Base-by-base conservation (phyloP, 2,888 invertebrate genomes). In the Dryococelus australis region DNA sequence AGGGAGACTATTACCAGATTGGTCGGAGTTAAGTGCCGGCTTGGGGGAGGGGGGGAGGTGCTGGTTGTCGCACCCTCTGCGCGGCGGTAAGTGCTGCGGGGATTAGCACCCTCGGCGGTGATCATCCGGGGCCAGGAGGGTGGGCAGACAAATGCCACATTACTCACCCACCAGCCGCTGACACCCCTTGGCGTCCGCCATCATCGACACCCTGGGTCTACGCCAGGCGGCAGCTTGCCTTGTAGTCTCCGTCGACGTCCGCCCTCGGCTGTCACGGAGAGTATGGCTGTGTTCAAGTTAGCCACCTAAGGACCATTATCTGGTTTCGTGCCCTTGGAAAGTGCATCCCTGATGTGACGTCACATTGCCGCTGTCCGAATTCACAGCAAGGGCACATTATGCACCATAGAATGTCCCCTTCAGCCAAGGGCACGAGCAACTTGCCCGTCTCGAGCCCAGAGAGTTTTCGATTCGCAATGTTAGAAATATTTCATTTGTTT, bases 1-100 rank as follows among this genome's bases (percentile, higher is more conserved):
- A 65, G 65, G 20, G 65, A 65, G 20, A 65, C 65, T 65, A 65
- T 65, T 65, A 65, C 65, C 65, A 65, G 65, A 65, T 65, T 65
- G 65, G 65, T 65, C 65, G 65, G 65, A 65, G 65, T 65, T 65
- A 65, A 65, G 65, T 65, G 65, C n/a, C n/a, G 65, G 4, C 4
- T 5, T 65, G 20, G 20, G 16, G 20, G 24, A 16, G 65, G 20
- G 20, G 10, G 10, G 65, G 5, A 16, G 65, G 5, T 65, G 65
- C 65, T 20, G 47, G 47, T 47, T 47, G 47, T 47, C 47, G 47
- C 47, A 47, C 47, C 65, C 65, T 24, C 24, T 24, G 65, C 65
- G 65, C 65, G 10, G 65, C 16, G 65, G 65, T 65, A 65, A 65
- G 65, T 65, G 65, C 65, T 65, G 65, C 65, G 65, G 65, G 65